Evolutionary conservation across 2,113 vertebrate species (phyloP).

Genomic region (Furnarius figulus): DNA sequence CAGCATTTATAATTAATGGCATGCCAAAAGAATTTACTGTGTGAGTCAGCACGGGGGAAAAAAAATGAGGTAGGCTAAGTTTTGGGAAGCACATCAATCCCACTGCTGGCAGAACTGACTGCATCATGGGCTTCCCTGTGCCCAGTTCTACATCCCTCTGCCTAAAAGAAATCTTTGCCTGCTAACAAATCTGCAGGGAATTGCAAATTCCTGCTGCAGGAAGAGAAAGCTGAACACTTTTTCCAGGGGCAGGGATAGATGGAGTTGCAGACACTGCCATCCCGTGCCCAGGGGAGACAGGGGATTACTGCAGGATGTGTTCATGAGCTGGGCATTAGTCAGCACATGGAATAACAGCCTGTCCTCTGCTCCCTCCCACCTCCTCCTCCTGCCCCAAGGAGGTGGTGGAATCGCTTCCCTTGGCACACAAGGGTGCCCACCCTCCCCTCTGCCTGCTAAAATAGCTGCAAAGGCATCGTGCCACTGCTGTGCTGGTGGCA

Average conservation of each 20-base stretch:
- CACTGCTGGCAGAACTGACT: not conserved
- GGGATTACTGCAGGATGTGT: not conserved
- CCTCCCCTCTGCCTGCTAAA: not conserved
- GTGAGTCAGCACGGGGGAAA: not conserved
- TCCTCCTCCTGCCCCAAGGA: accelerated
- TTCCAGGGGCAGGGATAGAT: not conserved
- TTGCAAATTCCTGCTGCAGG: not conserved
- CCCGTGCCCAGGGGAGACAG: not conserved
- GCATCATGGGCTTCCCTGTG: accelerated
- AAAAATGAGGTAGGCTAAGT: accelerated
- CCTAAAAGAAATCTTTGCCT: not conserved
- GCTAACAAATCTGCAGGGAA: not conserved
- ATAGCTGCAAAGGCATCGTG: not conserved
- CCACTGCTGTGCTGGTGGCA: accelerated
- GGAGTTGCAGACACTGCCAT: not conserved
- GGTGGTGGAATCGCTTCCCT: accelerated
- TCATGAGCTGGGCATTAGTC: not conserved
- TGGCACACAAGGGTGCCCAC: not conserved
- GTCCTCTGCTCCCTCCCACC: not conserved
- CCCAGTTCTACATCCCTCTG: not conserved
- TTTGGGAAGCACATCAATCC: not conserved
- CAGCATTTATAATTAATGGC: not conserved
- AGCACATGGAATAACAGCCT: not conserved
- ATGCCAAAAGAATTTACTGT: not conserved
- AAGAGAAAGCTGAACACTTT: not conserved